Conservation (phyloP, 1,140 invertebrate species). For the Musca domestica region DNA sequence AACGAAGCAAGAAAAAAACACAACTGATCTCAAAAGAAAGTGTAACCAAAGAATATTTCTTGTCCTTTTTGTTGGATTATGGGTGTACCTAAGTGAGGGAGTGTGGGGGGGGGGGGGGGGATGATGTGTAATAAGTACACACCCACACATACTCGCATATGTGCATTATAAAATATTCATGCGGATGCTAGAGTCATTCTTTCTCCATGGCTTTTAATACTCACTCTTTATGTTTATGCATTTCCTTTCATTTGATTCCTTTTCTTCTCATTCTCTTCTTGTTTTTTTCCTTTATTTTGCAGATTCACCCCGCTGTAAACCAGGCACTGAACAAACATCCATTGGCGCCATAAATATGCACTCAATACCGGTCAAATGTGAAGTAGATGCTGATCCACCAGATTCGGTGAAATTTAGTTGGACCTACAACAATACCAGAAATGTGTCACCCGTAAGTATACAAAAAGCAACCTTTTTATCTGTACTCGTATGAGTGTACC, state of each 20-base stretch:
- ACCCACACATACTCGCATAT: not conserved
- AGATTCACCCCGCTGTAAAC: slow-evolving; percentile 65
- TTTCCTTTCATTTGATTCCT: not conserved
- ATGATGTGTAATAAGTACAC: too few species aligned
- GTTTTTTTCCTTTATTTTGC: slow-evolving; percentile 35
- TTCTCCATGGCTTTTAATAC: not conserved
- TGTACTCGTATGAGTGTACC: too few species aligned
- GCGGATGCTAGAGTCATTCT: not conserved
- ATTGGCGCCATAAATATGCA: slow-evolving; percentile 64
- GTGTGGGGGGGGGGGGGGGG: too few species aligned
- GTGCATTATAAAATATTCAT: not conserved
- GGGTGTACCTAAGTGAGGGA: too few species aligned
- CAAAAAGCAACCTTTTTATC: not conserved
- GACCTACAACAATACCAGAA: slow-evolving; percentile 75
- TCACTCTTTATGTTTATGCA: too few species aligned
- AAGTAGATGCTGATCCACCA: slow-evolving; percentile 78
- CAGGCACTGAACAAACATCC: slow-evolving; percentile 59
- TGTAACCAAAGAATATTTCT: slow-evolving; percentile 7
- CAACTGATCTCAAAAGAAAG: not conserved
- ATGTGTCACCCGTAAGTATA: slow-evolving; percentile 63
- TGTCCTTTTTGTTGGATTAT: not conserved
- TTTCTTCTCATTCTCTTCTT: not conserved
- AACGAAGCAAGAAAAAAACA: not conserved
- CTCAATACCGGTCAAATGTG: slow-evolving; percentile 67
- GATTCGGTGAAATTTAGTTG: slow-evolving; percentile 75